Evolutionary conservation across 2,797 vertebrate genomes (phyloP), one percentile per base, ranked within the genome.

Genomic region (Anabas testudineus): DNA sequence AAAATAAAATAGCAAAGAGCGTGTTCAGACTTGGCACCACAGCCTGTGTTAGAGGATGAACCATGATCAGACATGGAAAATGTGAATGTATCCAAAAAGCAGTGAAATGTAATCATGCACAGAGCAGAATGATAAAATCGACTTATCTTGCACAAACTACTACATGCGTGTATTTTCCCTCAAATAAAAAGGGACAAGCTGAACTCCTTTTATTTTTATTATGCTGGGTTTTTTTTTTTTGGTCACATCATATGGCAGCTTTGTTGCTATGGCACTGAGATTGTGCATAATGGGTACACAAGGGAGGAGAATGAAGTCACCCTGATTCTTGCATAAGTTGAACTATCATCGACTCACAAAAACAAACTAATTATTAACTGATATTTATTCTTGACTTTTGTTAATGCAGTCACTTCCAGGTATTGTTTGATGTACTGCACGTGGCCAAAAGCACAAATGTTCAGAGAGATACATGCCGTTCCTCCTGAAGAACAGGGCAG

Each of bases 251-350:
- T 43, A 42, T 26, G 34, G 46, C 30, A 74, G 55, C 15, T 26
- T 57, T 79, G 84, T 87, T 88, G 78, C 84, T 30, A 85, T 85
- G 81, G 67, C 55, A 75, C 48, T 52, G 8, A 45, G 52, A 43
- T 55, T 49, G 57, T 68, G 69, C 37, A 67, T 55, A 22, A 72
- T 36, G 60, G 67, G 37, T 60, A 18, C 46, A 34, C 13, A 0
- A 22, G 55, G 21, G 32, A 53, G 14, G 53, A 42, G 68, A 88
- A 78, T 64, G 1, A 71, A 72, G 58, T 72, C 54, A 75, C 47
- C 21, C 45, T 66, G 55, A n/a, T 68, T 67, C 41, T 65, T 26
- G 13, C 54, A 15, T 37, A 30, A 24, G 24, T 9, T 32, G 9
- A 75, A 58, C 22, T 62, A 52, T 67, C 42, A 55, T 41, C 16